Conservation (phyloP, 2,113 vertebrate genomes). For the Microtus pennsylvanicus region DNA sequence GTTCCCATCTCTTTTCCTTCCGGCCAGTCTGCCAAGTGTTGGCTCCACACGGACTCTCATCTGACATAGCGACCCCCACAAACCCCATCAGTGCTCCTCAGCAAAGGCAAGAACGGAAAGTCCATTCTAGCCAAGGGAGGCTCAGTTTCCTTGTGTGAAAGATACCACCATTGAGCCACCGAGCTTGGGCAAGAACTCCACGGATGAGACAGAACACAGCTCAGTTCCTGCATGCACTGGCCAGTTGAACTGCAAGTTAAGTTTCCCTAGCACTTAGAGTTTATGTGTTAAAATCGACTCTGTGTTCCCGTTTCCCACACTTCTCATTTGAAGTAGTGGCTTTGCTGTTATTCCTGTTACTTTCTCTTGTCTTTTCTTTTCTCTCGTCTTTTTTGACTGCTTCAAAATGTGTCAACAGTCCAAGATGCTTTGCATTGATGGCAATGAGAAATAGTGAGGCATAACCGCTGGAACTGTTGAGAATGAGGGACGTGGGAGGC, state of each 20-base stretch:
- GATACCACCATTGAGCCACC: not conserved
- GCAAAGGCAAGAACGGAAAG: not conserved
- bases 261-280: not conserved
- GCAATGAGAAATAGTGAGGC: not conserved
- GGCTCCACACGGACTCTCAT: not conserved
- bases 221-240: not conserved
- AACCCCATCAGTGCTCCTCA: not conserved
- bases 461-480: no score
- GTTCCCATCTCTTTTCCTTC: not conserved
- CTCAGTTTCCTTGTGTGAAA: not conserved
- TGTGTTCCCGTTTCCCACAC: not conserved
- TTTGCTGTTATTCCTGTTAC: not conserved
- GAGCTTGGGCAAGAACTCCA: not conserved
- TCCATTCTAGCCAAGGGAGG: not conserved
- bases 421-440: not conserved
- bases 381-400: not conserved
- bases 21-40: not conserved
- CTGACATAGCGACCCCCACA: not conserved
- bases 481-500: no score
- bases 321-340: not conserved
- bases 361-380: not conserved
- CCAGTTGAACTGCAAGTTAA: not conserved
- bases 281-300: not conserved
- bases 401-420: not conserved
- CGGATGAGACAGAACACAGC: not conserved